These are phyloP conservation scores for Galagoides demidoff DNA, from an alignment of 2,797 vertebrate genomes.

Conservation along the genomic window DNA sequence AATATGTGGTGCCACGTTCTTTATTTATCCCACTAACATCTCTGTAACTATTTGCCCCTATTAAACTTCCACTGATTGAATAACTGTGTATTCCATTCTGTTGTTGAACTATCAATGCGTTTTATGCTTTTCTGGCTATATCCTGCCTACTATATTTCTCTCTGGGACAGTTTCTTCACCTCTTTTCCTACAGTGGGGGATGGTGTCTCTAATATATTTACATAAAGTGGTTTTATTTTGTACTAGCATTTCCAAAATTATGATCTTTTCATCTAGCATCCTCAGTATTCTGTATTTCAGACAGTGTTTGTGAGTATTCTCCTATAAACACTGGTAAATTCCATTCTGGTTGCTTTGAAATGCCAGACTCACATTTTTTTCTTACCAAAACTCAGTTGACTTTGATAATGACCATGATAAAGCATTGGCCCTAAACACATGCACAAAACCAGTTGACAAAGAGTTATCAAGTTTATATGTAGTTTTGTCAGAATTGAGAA, in stretches of 20 bases:
- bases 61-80: not conserved
- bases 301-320: not conserved
- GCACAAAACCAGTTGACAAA: not conserved
- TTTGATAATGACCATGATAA: not conserved
- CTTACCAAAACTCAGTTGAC: not conserved
- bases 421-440: not conserved
- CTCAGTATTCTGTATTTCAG: not conserved
- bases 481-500: not conserved
- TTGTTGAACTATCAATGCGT: not conserved
- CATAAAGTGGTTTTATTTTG: not conserved
- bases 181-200: not conserved
- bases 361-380: not conserved
- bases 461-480: not conserved
- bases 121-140: not conserved
- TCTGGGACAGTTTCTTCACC: not conserved
- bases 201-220: not conserved
- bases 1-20: no score
- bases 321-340: not conserved
- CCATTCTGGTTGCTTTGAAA: not conserved
- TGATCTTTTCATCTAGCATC: not conserved
- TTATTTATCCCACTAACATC: not conserved
- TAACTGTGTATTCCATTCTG: not conserved
- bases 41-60: not conserved
- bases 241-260: not conserved
- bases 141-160: not conserved